phyloP scores from a whole-genome alignment of 2,113 vertebrate species.

The Psettodes erumei region DNA sequence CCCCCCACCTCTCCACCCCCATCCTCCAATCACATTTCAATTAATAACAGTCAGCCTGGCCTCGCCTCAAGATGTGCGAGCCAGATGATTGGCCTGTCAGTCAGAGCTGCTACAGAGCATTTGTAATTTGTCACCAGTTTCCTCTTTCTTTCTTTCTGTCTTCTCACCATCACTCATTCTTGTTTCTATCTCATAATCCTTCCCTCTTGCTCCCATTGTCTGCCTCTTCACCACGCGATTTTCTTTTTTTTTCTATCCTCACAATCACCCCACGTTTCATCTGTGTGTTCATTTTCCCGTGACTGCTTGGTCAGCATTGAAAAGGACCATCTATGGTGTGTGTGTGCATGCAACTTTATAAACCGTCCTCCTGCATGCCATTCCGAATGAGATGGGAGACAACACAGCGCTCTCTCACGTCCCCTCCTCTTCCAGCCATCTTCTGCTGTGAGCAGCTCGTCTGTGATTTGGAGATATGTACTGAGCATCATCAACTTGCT shows the following conservation, averaged over 20 bases:
- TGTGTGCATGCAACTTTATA: conserved; percentile 65
- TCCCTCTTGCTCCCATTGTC: conserved; percentile 32
- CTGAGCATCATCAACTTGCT: too few relatives aligned
- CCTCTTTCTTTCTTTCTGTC: conserved; percentile 32
- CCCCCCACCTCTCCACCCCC: conserved; percentile 42
- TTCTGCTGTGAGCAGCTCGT: conserved; percentile 44
- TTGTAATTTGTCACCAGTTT: conserved; percentile 67
- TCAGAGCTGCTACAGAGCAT: conserved; percentile 69
- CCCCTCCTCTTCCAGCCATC: too few relatives aligned
- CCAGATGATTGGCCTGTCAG: conserved; percentile 82
- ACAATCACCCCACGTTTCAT: conserved; percentile 59
- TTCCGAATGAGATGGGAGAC: conserved; percentile 69
- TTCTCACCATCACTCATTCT: conserved; percentile 47
- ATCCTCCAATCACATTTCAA: conserved; percentile 82
- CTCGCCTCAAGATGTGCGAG: conserved; percentile 76
- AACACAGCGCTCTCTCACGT: too few relatives aligned
- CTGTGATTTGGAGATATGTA: background rate
- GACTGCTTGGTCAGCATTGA: conserved; percentile 52
- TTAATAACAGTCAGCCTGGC: conserved; percentile 81
- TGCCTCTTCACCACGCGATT: conserved; percentile 35
- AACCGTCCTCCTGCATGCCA: conserved; percentile 52
- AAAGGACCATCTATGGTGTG: background rate
- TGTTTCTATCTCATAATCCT: conserved; percentile 47
- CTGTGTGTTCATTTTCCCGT: conserved; percentile 66
- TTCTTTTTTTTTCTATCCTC: conserved; percentile 8